Conservation (phyloP, 2,113 vertebrate species). For the Phrynosoma platyrhinos region DNA sequence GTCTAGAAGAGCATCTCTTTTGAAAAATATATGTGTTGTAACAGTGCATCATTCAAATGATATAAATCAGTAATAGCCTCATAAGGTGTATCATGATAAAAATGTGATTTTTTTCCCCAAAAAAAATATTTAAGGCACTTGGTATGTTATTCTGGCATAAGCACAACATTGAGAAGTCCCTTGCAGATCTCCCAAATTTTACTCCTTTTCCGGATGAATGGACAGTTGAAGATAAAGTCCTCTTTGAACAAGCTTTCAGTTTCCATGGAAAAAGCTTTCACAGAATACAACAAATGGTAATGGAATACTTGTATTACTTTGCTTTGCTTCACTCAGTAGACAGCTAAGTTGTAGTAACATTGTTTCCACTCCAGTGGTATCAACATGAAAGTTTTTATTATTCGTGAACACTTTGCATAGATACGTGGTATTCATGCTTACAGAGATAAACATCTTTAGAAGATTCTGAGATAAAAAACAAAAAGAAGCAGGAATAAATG, state of each 20-base stretch:
- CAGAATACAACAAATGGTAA: slow-evolving; percentile 99
- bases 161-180: slow-evolving; percentile 97
- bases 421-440: not conserved
- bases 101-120: slow-evolving; percentile 47
- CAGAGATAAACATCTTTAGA: not conserved
- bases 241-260: slow-evolving; percentile 99
- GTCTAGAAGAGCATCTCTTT: slow-evolving; percentile 33
- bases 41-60: not conserved
- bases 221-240: slow-evolving; percentile 98
- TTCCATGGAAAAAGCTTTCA: slow-evolving; percentile 99
- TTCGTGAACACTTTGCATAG: not conserved
- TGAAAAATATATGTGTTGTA: slow-evolving; percentile 40
- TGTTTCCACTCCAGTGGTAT: slow-evolving; percentile 9
- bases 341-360: not conserved
- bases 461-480: not conserved
- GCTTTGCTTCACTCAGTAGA: not conserved
- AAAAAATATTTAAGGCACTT: slow-evolving; percentile 84
- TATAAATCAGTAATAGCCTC: not conserved
- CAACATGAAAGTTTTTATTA: not conserved
- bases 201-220: slow-evolving; percentile 99
- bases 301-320: slow-evolving; percentile 39
- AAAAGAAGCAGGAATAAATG: not conserved
- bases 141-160: slow-evolving; percentile 99
- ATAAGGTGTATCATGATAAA: not conserved
- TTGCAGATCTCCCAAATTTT: slow-evolving; percentile 98